These are phyloP conservation scores for Creontiades dilutus DNA, from an alignment of 2,888 invertebrate species.

Conservation along the genomic window DNA sequence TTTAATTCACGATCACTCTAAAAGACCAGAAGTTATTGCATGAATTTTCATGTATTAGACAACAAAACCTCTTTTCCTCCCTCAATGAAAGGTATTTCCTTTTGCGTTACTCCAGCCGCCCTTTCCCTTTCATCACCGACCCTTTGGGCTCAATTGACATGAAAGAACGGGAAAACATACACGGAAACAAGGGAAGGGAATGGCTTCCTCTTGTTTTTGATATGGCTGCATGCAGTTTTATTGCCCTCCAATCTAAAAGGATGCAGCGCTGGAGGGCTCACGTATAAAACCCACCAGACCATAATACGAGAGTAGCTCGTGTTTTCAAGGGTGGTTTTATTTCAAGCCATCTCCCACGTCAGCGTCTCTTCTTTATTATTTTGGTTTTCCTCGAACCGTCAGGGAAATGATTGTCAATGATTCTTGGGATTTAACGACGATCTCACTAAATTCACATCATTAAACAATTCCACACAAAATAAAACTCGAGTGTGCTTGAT, in stretches of 20 bases:
- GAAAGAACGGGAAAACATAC: conserved; percentile 31
- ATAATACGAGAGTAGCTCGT: conserved; percentile 37
- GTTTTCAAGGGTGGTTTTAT: conserved; percentile 40
- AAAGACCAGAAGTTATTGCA: no score
- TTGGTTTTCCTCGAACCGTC: not conserved
- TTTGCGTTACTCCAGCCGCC: not conserved
- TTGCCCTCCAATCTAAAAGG: conserved; percentile 50
- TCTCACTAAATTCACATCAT: no score
- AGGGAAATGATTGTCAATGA: not conserved
- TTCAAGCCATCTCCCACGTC: conserved; percentile 25
- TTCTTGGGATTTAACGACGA: not conserved
- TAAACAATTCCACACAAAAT: no score
- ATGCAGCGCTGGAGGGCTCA: conserved; percentile 52
- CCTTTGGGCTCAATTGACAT: conserved; percentile 52
- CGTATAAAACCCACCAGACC: conserved; percentile 62
- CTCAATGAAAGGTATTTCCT: conserved; percentile 14
- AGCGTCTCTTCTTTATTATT: conserved; percentile 25
- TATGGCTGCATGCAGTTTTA: conserved; percentile 57
- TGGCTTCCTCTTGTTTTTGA: conserved; percentile 18
- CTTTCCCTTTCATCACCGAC: conserved; percentile 17
- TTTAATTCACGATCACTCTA: no score
- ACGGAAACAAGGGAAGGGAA: conserved; percentile 34
- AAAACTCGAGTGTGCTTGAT: no score
- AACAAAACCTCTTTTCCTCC: not conserved
- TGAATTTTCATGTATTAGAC: not conserved